Base-by-base conservation (phyloP, 2,888 invertebrate species). In the Acrobasis suavella region DNA sequence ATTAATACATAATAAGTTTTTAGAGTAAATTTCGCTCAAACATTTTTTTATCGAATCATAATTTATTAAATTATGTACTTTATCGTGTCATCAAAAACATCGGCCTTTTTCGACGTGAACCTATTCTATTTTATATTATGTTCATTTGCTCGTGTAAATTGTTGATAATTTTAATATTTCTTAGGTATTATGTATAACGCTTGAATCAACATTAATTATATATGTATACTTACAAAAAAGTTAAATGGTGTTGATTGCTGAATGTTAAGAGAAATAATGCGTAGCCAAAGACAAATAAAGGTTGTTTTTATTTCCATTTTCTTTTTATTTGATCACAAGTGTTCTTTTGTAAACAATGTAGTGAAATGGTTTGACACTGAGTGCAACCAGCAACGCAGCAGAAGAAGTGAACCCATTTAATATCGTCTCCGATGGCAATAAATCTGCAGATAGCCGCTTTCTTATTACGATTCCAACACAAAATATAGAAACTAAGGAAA, bases 211-310 rank as follows among this genome's bases (percentile, higher is more conserved):
- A 37, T 12, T 54, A 37, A 38, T 14, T 54, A 54, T 38, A 38
- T 54, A 54, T 46, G 46, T 46, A 46, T 15, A 38, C 15, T n/a
- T 15, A 54, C 14, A 38, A n/a, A 54, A 14, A 55, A 37, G 15
- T 39, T 15, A 12, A 38, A 50, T 38, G 59, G 51, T 50, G 51
- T 51, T 51, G 37, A 60, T 51, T 50, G 51, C 59, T 51, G 37
- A 60, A 60, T 50, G 38, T 50, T 58, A 50, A 51, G 50, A 38
- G 12, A 55, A 39, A n/a, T n/a, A 39, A 55, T 60, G 50, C 16
- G 16, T 60, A 50, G 59, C 72, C 72, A 72, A 72, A 72, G 72
- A 72, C 64, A 54, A 71, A 67, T 71, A 71, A 72, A 72, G 22
- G 54, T 62, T 65, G 65, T 60, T 66, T 62, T 63, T 59, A 46